Evolutionary conservation across 1,140 invertebrate genomes (phyloP).

Genomic region (Macrobrachium nipponense): DNA sequence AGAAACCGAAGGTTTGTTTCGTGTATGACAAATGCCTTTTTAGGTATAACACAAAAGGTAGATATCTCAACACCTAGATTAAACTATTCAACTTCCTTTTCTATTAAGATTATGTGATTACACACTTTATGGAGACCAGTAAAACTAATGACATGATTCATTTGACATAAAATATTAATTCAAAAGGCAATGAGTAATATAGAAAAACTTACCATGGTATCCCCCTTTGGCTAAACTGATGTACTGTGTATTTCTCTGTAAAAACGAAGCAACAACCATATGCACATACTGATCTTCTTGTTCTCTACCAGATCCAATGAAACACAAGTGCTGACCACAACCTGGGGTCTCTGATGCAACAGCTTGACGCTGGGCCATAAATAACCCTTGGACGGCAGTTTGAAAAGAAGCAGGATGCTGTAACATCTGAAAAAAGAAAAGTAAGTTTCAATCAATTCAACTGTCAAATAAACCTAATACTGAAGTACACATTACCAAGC

Average conservation of each 20-base stretch:
- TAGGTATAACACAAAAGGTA: too few relatives aligned
- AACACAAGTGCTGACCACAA: slow-evolving; percentile 96
- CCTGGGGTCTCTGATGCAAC: slow-evolving; percentile 88
- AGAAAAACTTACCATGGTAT: slow-evolving; percentile 75
- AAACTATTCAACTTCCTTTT: too few relatives aligned
- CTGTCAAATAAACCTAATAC: too few relatives aligned
- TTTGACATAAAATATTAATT: slow-evolving; percentile 64
- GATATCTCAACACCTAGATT: too few relatives aligned
- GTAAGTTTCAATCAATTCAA: not conserved
- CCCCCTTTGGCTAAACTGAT: slow-evolving; percentile 93
- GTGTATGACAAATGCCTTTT: too few relatives aligned
- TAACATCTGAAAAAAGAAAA: slow-evolving; percentile 78
- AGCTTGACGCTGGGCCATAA: slow-evolving; percentile 90
- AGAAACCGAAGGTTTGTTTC: too few relatives aligned
- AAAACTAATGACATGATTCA: not conserved
- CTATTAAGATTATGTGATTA: too few relatives aligned
- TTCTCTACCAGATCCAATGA: slow-evolving; percentile 93
- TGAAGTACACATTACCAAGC: too few relatives aligned
- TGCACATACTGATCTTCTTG: slow-evolving; percentile 97
- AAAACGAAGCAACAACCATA: slow-evolving; percentile 97
- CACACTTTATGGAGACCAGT: too few relatives aligned
- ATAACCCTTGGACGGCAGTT: slow-evolving; percentile 92
- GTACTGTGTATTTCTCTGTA: slow-evolving; percentile 93
- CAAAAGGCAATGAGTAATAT: slow-evolving; percentile 65
- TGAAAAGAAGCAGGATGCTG: slow-evolving; percentile 94